A percentile compares a stretch with the other conserved stretches of the same genome.
phyloP scores from a whole-genome alignment of 2,113 vertebrate species.

The Catharus bicknelli region DNA sequence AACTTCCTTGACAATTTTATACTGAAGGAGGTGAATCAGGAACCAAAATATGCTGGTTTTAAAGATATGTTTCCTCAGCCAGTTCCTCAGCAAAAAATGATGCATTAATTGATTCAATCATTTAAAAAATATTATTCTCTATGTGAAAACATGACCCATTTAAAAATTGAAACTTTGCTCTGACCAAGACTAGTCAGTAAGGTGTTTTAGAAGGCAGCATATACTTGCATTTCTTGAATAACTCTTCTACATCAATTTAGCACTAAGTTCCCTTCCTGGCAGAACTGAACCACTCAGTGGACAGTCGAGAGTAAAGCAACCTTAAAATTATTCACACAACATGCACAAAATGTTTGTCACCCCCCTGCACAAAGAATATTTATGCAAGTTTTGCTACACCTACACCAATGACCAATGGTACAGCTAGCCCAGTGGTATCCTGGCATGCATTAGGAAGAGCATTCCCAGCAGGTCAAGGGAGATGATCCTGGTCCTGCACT shows the following conservation, averaged over 20 bases:
- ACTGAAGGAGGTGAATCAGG: neutral
- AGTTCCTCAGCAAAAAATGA: neutral
- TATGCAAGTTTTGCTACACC: neutral
- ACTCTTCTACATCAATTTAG: neutral
- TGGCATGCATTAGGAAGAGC: neutral
- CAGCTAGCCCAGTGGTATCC: neutral
- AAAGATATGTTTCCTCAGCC: neutral
- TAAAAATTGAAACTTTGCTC: neutral
- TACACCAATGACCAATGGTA: neutral
- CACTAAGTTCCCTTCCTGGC: neutral
- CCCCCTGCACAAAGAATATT: neutral
- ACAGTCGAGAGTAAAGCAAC: neutral
- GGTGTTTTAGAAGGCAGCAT: neutral
- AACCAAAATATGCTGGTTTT: neutral
- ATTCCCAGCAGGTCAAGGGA: neutral
- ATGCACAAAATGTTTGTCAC: neutral
- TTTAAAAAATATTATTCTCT: neutral
- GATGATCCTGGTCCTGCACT: neutral
- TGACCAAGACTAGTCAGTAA: neutral
- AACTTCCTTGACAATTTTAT: neutral
- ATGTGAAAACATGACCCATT: neutral
- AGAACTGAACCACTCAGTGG: neutral
- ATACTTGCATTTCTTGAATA: neutral
- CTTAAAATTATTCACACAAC: neutral
- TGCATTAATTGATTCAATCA: neutral